Percentiles rank a stretch among this genome's conserved stretches.
Conservation (phyloP, 2,797 vertebrate species). For the Sciurus vulgaris region DNA sequence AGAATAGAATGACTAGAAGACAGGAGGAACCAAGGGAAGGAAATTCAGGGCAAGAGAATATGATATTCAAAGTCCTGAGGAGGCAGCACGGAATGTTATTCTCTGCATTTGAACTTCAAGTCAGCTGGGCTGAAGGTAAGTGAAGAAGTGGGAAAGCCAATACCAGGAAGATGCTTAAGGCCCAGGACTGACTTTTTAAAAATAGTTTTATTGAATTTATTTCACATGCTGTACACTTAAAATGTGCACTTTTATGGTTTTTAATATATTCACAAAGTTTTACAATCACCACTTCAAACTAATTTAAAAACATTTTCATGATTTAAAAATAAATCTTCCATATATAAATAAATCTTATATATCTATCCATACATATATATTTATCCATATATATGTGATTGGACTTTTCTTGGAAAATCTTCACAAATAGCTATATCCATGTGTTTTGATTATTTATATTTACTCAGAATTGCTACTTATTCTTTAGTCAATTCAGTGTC, state of each 20-base stretch:
- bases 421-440: neutral
- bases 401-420: neutral
- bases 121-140: neutral
- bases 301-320: neutral
- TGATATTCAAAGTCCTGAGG: neutral
- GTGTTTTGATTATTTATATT: neutral
- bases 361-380: too few relatives aligned
- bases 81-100: neutral
- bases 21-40: neutral
- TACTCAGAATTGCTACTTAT: neutral
- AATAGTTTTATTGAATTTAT: neutral
- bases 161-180: neutral
- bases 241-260: neutral
- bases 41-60: neutral
- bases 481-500: neutral
- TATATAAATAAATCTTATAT: neutral
- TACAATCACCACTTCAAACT: neutral
- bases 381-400: neutral
- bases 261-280: neutral
- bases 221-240: neutral
- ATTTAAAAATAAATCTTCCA: neutral
- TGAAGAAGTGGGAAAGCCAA: neutral
- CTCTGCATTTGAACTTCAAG: neutral
- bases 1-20: neutral
- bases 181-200: neutral